Evolutionary conservation across 1,140 invertebrate genomes (phyloP), one percentile per base, ranked within the genome.

Genomic region (Cecropterus lyciades): DNA sequence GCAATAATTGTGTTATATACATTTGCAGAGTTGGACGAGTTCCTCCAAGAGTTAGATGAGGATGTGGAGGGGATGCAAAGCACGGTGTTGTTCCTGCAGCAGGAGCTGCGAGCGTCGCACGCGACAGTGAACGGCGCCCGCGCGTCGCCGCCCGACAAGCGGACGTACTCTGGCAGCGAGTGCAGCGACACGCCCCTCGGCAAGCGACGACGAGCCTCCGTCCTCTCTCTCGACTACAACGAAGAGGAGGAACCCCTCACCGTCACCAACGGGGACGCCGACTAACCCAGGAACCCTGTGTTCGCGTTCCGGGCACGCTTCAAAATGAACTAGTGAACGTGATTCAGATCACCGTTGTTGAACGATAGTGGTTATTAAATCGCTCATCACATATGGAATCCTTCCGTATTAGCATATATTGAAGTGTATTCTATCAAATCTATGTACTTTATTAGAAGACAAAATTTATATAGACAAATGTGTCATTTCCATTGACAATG

Each of bases 21-120:
- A 11, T 11, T 85, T 93, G 84, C 80, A 98, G 98, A 99, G 92
- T 91, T 99, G 74, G 98, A 99, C 82, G 98, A 99, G 80, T 97
- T 99, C 85, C 93, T 99, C 20, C 96, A 98, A 89, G 98, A 99
- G 83, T 89, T 99, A 52, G 98, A 99, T 79, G 98, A 99, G 89
- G 98, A 99, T 89, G 97, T 99, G 10, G 98, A 99, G 91, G 98
- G 98, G 4, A 98, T 99, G 98, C 98, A 99, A 92, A 98, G 97
- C 80, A 99, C 98, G 60, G 98, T 99, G 77, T 95, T 97, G 83
- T 97, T 97, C 89, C 93, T 99, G 55, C 98, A 99, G 83, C 97
- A 98, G 84, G 98, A 99, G 86, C 87, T 99, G 48, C 94, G 96
- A 43, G 96, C 96, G 73, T 93, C 96, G 0, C 85, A 85, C 51